These are phyloP conservation scores for Potamarius usumacintae DNA, from an alignment of 2,113 vertebrate species.

Conservation along the genomic window DNA sequence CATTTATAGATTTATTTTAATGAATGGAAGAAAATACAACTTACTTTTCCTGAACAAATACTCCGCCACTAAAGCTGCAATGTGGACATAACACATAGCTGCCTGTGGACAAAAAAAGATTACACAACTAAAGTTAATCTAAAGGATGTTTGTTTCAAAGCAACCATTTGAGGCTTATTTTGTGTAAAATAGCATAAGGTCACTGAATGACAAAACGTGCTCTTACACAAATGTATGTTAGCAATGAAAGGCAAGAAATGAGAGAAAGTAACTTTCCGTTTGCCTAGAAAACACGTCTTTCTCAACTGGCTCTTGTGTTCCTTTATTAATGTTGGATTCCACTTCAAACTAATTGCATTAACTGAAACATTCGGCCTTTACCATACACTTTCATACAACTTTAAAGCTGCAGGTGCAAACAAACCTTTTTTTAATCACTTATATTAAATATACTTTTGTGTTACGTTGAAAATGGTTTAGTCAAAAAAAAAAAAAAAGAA, in stretches of 20 bases:
- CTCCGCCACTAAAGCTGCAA: constrained; percentile 91
- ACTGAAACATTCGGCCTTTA: not conserved
- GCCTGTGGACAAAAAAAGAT: constrained; percentile 56
- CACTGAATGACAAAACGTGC: not conserved
- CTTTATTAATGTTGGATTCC: not conserved
- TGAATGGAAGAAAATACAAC: constrained; percentile 49
- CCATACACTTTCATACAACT: not conserved
- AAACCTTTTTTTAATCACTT: not conserved
- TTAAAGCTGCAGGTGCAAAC: not conserved
- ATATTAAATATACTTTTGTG: not conserved
- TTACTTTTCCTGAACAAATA: constrained; percentile 96
- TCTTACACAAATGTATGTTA: not conserved
- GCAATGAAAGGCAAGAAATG: not conserved
- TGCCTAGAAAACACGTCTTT: not conserved
- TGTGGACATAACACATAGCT: constrained; percentile 94
- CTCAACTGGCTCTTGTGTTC: not conserved
- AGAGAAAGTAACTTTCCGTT: not conserved
- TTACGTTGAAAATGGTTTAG: not conserved
- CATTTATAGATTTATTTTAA: not conserved
- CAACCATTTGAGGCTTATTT: not conserved
- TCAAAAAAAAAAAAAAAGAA: not conserved
- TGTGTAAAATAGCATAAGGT: not conserved
- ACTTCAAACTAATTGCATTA: not conserved
- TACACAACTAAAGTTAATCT: not conserved
- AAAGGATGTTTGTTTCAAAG: not conserved